These are phyloP conservation scores for Gymnocheta viridis DNA, from an alignment of 2,888 invertebrate species.

Conservation along the genomic window DNA sequence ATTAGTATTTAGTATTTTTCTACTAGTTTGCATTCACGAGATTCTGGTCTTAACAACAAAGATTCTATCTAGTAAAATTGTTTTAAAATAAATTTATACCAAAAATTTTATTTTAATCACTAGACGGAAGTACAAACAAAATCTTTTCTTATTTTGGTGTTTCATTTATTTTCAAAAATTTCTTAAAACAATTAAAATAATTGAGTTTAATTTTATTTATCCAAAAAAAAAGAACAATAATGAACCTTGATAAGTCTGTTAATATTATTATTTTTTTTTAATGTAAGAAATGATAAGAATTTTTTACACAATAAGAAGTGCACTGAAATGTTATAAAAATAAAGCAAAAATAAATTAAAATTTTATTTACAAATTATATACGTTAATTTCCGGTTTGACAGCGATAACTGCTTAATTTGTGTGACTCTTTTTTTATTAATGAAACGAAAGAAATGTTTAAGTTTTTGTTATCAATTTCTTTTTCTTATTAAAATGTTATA, in stretches of 20 bases:
- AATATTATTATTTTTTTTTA: not conserved
- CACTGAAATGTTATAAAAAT: not conserved
- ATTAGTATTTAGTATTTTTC: too few species aligned
- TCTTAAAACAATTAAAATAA: not conserved
- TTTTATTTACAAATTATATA: not conserved
- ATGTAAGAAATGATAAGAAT: constrained; percentile 9
- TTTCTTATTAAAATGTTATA: not conserved
- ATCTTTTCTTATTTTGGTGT: not conserved
- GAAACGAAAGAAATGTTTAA: not conserved
- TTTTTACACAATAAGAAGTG: not conserved
- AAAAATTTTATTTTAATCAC: not conserved
- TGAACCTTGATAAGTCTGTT: not conserved
- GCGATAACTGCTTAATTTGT: not conserved
- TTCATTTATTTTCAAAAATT: not conserved
- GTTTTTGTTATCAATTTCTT: not conserved
- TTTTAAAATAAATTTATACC: not conserved
- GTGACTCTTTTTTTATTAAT: not conserved
- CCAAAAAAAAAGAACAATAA: not conserved
- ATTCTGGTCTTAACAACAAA: too few species aligned
- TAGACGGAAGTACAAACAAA: not conserved
- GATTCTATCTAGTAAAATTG: too few species aligned
- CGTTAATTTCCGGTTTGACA: not conserved
- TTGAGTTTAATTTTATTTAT: not conserved
- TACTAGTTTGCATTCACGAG: too few species aligned
- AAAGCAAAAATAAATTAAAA: not conserved